phyloP scores from a whole-genome alignment of 2,888 invertebrate genomes.

The Limenitis camilla region DNA sequence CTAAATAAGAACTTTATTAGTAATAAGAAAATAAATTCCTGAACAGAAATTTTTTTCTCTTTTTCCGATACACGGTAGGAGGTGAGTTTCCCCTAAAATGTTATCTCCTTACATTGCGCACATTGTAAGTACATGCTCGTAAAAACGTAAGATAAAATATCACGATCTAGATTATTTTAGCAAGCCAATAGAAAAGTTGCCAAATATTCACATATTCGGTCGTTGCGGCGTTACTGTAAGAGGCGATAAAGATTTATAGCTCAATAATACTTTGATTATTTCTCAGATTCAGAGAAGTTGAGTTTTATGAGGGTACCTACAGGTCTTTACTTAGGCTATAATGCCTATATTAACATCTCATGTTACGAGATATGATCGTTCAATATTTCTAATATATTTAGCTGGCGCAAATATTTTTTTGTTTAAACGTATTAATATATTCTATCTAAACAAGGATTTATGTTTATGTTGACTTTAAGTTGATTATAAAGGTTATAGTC shows the following conservation, averaged over 20 bases:
- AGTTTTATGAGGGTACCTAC: constrained; percentile 60
- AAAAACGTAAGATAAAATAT: constrained; percentile 26
- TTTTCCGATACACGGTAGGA: background rate
- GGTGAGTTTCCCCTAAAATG: background rate
- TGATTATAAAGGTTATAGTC: too few species aligned
- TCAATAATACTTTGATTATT: constrained; percentile 69
- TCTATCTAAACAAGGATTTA: too few species aligned
- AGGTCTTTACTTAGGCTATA: constrained; percentile 58
- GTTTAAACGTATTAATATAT: too few species aligned
- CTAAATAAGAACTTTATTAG: background rate
- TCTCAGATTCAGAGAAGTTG: constrained; percentile 63
- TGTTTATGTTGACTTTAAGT: too few species aligned
- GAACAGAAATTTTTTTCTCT: background rate
- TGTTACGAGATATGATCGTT: too few species aligned
- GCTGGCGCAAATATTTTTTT: too few species aligned
- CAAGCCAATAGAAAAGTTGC: constrained; percentile 46
- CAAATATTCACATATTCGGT: constrained; percentile 58
- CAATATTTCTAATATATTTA: too few species aligned
- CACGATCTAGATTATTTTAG: constrained; percentile 28
- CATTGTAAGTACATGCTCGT: constrained; percentile 23
- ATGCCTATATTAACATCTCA: too few species aligned
- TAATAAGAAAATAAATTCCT: background rate
- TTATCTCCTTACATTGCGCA: constrained; percentile 1
- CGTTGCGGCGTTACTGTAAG: constrained; percentile 41
- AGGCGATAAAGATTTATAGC: constrained; percentile 64